A percentile compares a stretch with the other conserved stretches of the same genome.
These are phyloP conservation scores for Tetramorium simillimum DNA, from an alignment of 1,140 invertebrate species.

Conservation along the genomic window DNA sequence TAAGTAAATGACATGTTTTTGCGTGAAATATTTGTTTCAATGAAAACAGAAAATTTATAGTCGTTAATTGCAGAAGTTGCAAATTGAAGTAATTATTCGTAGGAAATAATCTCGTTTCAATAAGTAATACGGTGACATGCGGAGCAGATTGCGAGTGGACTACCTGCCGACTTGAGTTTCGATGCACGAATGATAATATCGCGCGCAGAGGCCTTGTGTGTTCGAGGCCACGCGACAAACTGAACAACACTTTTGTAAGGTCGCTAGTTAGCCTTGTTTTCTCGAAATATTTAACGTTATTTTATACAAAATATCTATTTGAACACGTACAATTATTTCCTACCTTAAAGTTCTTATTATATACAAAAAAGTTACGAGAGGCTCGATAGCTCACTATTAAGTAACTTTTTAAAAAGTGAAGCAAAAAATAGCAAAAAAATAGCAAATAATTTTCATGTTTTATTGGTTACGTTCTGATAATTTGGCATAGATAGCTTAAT, in stretches of 20 bases:
- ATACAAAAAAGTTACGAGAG: not conserved
- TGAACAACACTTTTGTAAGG: not conserved
- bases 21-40: not conserved
- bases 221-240: not conserved
- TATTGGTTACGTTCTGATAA: too few species aligned
- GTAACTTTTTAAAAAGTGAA: too few species aligned
- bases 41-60: not conserved
- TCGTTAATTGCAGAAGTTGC: not conserved
- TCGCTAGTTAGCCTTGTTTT: not conserved
- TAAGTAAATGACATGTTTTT: not conserved
- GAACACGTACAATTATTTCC: not conserved
- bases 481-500: too few species aligned
- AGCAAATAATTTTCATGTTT: too few species aligned
- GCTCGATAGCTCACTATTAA: too few species aligned
- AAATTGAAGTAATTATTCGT: not conserved
- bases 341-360: not conserved
- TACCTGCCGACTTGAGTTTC: not conserved
- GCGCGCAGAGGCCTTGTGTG: not conserved
- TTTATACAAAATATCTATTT: not conserved
- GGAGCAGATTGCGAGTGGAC: not conserved
- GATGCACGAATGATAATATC: not conserved
- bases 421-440: too few species aligned
- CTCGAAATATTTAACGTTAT: not conserved
- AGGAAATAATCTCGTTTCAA: slow-evolving; percentile 2
- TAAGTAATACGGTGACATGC: not conserved